These are phyloP conservation scores for Cuniculus paca DNA, from an alignment of 2,797 vertebrate genomes.

Conservation along the genomic window DNA sequence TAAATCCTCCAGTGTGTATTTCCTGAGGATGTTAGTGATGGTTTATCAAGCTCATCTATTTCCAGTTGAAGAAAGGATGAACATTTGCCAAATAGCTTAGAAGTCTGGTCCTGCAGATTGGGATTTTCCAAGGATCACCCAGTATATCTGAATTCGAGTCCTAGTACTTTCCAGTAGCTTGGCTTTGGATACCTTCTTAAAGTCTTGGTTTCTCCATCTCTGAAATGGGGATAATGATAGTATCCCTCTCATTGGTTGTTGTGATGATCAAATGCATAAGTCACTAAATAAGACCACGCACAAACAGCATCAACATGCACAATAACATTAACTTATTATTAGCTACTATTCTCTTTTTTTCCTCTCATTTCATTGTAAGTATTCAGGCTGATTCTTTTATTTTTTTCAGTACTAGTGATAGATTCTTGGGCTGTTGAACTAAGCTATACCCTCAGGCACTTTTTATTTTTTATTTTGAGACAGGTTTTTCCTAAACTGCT, in stretches of 20 bases:
- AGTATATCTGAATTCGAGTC: not conserved
- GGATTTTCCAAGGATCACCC: not conserved
- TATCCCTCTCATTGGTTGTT: not conserved
- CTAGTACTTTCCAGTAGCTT: not conserved
- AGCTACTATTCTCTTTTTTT: not conserved
- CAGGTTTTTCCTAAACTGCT: not conserved
- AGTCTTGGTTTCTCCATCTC: not conserved
- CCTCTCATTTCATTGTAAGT: not conserved
- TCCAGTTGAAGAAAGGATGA: not conserved
- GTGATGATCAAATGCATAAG: not conserved
- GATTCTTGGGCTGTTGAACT: not conserved
- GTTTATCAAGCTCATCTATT: not conserved
- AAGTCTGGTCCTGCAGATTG: not conserved
- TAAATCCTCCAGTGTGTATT: not conserved
- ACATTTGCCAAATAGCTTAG: not conserved
- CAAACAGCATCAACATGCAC: rapidly evolving
- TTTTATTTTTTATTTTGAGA: not conserved
- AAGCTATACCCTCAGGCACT: not conserved
- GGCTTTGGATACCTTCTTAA: not conserved
- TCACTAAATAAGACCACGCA: not conserved
- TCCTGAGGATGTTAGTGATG: not conserved
- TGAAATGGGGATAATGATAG: not conserved
- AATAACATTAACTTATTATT: not conserved
- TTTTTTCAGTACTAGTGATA: not conserved
- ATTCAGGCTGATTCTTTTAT: not conserved